Evolutionary conservation across 2,113 vertebrate genomes (phyloP).

Genomic region (Marmota monax): DNA sequence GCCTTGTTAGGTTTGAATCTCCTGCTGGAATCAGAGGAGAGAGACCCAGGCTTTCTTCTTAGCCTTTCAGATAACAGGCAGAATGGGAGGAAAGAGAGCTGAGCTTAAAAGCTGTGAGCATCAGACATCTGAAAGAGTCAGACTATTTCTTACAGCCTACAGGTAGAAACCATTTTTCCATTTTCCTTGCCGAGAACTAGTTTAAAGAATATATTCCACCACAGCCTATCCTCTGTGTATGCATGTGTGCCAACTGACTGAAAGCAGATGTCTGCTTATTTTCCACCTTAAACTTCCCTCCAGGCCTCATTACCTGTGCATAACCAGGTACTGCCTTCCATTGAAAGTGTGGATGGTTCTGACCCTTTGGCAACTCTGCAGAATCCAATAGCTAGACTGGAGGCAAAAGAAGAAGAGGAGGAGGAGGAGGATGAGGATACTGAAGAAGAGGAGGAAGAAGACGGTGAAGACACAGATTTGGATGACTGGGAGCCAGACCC

Average conservation of each 20-base stretch:
- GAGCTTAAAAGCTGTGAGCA: background rate
- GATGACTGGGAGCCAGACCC: conserved; percentile 96
- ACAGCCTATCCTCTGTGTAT: background rate
- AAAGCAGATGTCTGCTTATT: background rate
- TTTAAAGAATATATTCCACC: background rate
- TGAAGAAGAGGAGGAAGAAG: conserved; percentile 89
- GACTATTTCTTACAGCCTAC: background rate
- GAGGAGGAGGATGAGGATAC: conserved; percentile 94
- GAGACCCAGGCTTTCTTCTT: background rate
- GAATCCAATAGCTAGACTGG: conserved; percentile 93
- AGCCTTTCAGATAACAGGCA: background rate
- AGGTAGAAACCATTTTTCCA: background rate
- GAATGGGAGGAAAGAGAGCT: background rate
- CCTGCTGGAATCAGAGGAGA: background rate
- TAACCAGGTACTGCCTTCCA: conserved; percentile 91
- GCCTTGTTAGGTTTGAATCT: background rate
- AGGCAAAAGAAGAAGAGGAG: conserved; percentile 95
- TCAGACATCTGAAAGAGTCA: background rate
- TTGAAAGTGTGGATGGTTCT: conserved; percentile 90
- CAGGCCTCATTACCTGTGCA: conserved; percentile 92
- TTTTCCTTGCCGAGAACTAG: background rate
- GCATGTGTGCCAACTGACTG: fast-evolving
- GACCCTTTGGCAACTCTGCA: conserved; percentile 91
- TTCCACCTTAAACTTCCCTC: background rate
- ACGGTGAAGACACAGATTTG: conserved; percentile 94